Conservation (phyloP, 1,140 invertebrate species). For the Phymorhynchus buccinoides region DNA sequence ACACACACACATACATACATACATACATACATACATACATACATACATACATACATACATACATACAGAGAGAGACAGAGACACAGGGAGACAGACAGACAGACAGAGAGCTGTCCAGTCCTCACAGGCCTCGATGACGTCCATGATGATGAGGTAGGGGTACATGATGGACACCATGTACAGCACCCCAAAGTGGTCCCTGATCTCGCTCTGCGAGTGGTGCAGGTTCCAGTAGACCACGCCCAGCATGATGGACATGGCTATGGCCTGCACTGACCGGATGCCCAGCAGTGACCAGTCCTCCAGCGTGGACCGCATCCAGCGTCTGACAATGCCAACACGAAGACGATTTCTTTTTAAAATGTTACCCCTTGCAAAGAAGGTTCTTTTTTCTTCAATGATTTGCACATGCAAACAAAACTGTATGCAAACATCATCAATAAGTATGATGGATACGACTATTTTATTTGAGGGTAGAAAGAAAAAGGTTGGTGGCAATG, state of each 20-base stretch:
- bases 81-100: too few relatives aligned
- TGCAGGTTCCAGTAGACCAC: conserved; percentile 61
- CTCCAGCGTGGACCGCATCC: conserved; percentile 57
- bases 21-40: too few relatives aligned
- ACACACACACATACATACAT: too few relatives aligned
- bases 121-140: conserved; percentile 66
- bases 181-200: conserved; percentile 65
- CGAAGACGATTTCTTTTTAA: too few relatives aligned
- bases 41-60: neutral
- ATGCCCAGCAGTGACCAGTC: conserved; percentile 60
- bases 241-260: conserved; percentile 67
- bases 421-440: neutral
- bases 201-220: conserved; percentile 53
- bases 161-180: conserved; percentile 66
- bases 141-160: conserved; percentile 64
- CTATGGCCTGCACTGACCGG: conserved; percentile 59
- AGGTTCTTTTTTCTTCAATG: too few relatives aligned
- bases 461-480: too few relatives aligned
- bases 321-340: conserved; percentile 50
- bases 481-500: too few relatives aligned
- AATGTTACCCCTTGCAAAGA: too few relatives aligned
- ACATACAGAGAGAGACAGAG: neutral
- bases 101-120: neutral
- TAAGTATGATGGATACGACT: neutral
- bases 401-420: neutral